A percentile compares a stretch with the other conserved stretches of the same genome.
Conservation (phyloP, 2,888 invertebrate species). For the Antitype chi region DNA sequence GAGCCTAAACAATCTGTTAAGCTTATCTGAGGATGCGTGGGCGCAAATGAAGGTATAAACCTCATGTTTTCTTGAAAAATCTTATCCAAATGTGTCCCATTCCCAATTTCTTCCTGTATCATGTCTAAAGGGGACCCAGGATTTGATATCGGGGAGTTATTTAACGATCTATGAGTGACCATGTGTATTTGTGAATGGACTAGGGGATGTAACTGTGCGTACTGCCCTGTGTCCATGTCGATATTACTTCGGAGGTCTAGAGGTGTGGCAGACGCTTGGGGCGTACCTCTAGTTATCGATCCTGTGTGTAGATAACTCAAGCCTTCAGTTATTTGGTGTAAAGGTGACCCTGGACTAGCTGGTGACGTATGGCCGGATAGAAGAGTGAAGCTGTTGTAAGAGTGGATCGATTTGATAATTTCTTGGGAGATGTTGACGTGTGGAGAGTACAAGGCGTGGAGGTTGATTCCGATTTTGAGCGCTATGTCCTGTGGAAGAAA, state of each 20-base stretch:
- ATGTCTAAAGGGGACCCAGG: constrained; percentile 94
- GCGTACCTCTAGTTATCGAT: constrained; percentile 93
- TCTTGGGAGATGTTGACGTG: constrained; percentile 81
- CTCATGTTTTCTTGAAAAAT: constrained; percentile 58
- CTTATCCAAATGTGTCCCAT: constrained; percentile 77
- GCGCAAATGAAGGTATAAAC: constrained; percentile 72
- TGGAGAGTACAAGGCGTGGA: constrained; percentile 80
- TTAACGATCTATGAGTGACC: constrained; percentile 89
- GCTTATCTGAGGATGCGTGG: constrained; percentile 95
- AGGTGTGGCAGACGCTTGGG: constrained; percentile 90
- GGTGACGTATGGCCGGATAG: constrained; percentile 78
- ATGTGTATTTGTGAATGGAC: constrained; percentile 85
- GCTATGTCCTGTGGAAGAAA: constrained; percentile 83
- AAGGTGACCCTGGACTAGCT: constrained; percentile 85
- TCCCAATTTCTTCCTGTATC: constrained; percentile 93
- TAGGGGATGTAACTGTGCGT: constrained; percentile 84
- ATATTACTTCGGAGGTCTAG: constrained; percentile 88
- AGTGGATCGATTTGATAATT: constrained; percentile 77
- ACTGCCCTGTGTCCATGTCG: constrained; percentile 89
- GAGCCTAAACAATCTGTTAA: constrained; percentile 97
- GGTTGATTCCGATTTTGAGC: constrained; percentile 88
- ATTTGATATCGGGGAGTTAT: constrained; percentile 92
- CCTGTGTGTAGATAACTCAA: constrained; percentile 94
- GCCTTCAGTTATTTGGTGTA: constrained; percentile 93
- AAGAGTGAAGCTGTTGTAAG: constrained; percentile 77